A percentile compares a stretch with the other conserved stretches of the same genome.
phyloP scores from a whole-genome alignment of 2,113 vertebrate genomes.

The Centropus bengalensis region DNA sequence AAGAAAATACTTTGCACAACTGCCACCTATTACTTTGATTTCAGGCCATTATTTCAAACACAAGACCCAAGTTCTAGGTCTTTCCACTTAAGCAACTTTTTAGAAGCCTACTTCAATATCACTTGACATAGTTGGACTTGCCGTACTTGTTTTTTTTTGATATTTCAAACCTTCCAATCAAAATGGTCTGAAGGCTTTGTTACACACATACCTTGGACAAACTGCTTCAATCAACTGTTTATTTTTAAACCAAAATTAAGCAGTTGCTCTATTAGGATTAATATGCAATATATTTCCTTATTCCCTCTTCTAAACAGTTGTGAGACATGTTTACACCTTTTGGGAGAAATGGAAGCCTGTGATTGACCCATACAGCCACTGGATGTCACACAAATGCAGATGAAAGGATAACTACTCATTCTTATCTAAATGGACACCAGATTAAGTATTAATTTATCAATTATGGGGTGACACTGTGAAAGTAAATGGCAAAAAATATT shows the following conservation, averaged over 20 bases:
- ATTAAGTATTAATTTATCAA: background rate
- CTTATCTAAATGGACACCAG: background rate
- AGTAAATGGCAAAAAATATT: background rate
- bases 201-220: background rate
- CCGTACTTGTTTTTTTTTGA: background rate
- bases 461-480: background rate
- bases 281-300: background rate
- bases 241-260: background rate
- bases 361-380: slow-evolving; percentile 64
- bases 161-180: background rate
- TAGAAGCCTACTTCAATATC: background rate
- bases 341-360: background rate
- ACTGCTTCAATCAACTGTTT: background rate
- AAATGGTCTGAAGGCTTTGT: background rate
- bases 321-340: background rate
- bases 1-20: background rate
- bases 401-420: background rate
- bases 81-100: background rate
- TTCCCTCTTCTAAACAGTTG: background rate
- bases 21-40: background rate
- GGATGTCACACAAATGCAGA: slow-evolving; percentile 73
- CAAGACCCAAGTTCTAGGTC: background rate
- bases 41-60: background rate
- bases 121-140: background rate
- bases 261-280: background rate